phyloP scores from a whole-genome alignment of 1,140 invertebrate genomes.

The Drosophila obscura region DNA sequence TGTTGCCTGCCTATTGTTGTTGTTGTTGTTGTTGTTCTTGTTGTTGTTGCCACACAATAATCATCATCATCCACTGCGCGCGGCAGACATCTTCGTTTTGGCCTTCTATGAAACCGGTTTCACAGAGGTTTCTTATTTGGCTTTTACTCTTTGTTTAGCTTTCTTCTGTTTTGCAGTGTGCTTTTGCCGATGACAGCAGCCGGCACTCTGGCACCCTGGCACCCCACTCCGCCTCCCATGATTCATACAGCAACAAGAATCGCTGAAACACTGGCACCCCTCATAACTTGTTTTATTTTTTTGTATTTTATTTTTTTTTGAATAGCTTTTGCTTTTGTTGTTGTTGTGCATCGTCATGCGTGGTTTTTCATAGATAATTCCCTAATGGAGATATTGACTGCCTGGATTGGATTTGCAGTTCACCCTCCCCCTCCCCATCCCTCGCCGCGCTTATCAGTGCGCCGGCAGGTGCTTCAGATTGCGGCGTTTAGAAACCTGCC shows the following conservation, averaged over 20 bases:
- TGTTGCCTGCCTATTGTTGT: slow-evolving; percentile 41
- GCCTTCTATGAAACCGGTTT: slow-evolving; percentile 79
- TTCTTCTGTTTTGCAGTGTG: slow-evolving; percentile 71
- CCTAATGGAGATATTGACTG: slow-evolving; percentile 12
- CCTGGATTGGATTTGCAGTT: slow-evolving; percentile 9
- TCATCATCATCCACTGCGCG: slow-evolving; percentile 28
- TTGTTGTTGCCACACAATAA: slow-evolving; percentile 23
- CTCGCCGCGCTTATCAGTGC: slow-evolving; percentile 9
- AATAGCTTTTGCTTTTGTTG: slow-evolving; percentile 13
- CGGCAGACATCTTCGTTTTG: slow-evolving; percentile 44
- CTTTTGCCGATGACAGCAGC: slow-evolving; percentile 71
- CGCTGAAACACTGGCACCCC: slow-evolving; percentile 18
- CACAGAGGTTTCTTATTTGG: slow-evolving; percentile 64
- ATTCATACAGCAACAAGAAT: slow-evolving; percentile 47
- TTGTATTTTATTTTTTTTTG: slow-evolving; percentile 1
- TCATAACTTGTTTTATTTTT: slow-evolving; percentile 22
- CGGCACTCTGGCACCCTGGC: slow-evolving; percentile 32
- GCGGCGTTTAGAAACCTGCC: neutral
- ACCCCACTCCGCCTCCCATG: slow-evolving; percentile 22
- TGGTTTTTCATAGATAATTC: slow-evolving; percentile 13
- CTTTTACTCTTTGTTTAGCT: slow-evolving; percentile 70
- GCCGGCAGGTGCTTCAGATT: slow-evolving; percentile 24
- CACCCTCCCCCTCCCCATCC: no score
- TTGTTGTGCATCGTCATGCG: slow-evolving; percentile 25
- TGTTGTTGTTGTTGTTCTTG: slow-evolving; percentile 49